Base-by-base conservation (phyloP, 2,888 invertebrate genomes). In the Drosophila mimica region DNA sequence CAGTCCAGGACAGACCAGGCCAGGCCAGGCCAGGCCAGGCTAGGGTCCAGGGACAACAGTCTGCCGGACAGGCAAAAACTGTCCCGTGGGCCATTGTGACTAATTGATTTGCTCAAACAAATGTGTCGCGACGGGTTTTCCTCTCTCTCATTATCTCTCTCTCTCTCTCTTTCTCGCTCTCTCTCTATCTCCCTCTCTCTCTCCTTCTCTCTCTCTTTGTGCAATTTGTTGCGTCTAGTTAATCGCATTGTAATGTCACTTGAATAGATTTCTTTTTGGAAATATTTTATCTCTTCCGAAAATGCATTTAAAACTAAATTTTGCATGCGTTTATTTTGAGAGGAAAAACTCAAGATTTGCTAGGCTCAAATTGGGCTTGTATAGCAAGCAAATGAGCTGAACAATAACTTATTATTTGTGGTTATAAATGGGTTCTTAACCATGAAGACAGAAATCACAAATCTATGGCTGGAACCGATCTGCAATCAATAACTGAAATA, bases 81-180 rank as follows among this genome's bases (percentile, higher is more conserved):
- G 69, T 77, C 75, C 76, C 74, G 64, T 74, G 72, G 79, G 86
- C 76, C 70, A 80, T 88, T 78, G 85, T 83, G 83, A 86, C 85
- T 88, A 86, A 86, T 86, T 86, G 88, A 86, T 85, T 85, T 80
- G 74, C 82, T 71, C 70, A 61, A 67, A 79, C 78, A 70, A 85
- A 79, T 74, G 79, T 71, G 51, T 68, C 60, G 46, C 82, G 65
- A 66, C 74, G 56, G 46, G 25, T 46, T 46, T 46, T 25, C 20
- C 46, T 48, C 17, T 67, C n/a, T 46, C 52, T 43, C 30, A 25
- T 25, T 25, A 25, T 52, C 25, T 25, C 30, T 53, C 28, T 51
- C 3, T 57, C 30, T 43, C 4, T n/a, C 40, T 52, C 20, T 11
- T 15, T 20, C 17, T 36, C 34, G 13, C 28, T 66, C 58, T 48